These are phyloP conservation scores for Myotis yumanensis DNA, from an alignment of 2,113 vertebrate genomes.

Conservation along the genomic window DNA sequence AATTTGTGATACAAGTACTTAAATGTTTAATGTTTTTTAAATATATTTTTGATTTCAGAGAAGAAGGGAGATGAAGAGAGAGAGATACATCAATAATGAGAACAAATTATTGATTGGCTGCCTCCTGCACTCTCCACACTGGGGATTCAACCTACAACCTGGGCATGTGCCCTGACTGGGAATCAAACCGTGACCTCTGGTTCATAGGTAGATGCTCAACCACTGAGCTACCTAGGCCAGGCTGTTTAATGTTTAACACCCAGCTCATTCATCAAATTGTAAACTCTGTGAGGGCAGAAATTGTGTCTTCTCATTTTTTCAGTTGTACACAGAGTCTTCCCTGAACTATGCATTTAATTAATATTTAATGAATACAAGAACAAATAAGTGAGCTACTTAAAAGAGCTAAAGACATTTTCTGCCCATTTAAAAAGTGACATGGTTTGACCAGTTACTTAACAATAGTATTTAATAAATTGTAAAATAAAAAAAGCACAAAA, in stretches of 20 bases:
- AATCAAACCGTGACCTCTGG: no score
- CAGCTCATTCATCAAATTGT: not conserved
- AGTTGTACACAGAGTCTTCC: not conserved
- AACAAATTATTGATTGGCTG: no score
- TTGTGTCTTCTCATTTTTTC: not conserved
- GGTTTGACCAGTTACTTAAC: not conserved
- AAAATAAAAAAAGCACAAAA: not conserved
- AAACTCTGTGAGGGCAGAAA: not conserved
- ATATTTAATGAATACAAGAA: not conserved
- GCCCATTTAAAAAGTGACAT: conserved; percentile 6
- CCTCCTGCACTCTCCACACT: no score
- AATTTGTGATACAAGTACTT: not conserved
- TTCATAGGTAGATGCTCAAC: no score
- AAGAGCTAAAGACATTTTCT: not conserved
- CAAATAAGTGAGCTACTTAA: not conserved
- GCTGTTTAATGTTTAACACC: not conserved
- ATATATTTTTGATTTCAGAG: no score
- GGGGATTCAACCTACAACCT: no score
- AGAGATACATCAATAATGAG: no score
- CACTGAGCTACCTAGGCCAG: no score
- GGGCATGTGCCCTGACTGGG: no score
- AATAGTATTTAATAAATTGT: not conserved
- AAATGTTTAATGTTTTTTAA: not conserved
- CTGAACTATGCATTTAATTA: not conserved
- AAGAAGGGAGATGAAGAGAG: no score